Base-by-base conservation (phyloP, 2,797 vertebrate genomes). In the Gallinago stenura region DNA sequence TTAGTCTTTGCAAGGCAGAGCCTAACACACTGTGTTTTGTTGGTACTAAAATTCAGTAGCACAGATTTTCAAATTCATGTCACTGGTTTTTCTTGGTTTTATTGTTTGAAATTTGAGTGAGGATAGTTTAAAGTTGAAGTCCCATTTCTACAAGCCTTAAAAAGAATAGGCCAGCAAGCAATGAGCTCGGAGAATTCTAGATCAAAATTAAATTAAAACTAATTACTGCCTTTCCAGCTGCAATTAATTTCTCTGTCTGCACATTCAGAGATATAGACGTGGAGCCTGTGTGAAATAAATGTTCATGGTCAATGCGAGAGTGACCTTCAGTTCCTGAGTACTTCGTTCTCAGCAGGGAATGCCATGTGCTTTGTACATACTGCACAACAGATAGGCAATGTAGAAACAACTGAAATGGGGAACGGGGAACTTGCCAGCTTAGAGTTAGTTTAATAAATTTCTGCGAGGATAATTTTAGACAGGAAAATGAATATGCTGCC, bases 131-230 rank as follows among this genome's bases (percentile, higher is more conserved):
- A 87, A 83, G 64, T 24, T 94, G 43, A 88, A 96, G 54, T 41
- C 50, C 10, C 19, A 0, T 61, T 64, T 81, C 53, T 75, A 33
- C 33, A 65, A 43, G 57, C 43, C 43, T 86, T 75, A 15, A 45
- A 80, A 75, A 68, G 31, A 83, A 57, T 7, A 37, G 5, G 28
- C 51, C 30, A 33, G 25, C 28, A 33, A 71, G 79, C 33, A 57
- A 10, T 33, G 48, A 84, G 45, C 75, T 64, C 5, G 4, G 51
- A 82, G 35, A 78, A 41, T 71, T 80, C 50, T 54, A 68, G 68
- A 77, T 77, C 35, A 87, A 83, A 92, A 93, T 81, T 56, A 57
- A 83, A 83, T 79, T 79, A 75, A 90, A 94, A 62, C 33, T 92
- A 89, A 90, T 87, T 62, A 33, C 66, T 73, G 48, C 64, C 50